phyloP scores from a whole-genome alignment of 2,113 vertebrate genomes.

The Carlito syrichta region DNA sequence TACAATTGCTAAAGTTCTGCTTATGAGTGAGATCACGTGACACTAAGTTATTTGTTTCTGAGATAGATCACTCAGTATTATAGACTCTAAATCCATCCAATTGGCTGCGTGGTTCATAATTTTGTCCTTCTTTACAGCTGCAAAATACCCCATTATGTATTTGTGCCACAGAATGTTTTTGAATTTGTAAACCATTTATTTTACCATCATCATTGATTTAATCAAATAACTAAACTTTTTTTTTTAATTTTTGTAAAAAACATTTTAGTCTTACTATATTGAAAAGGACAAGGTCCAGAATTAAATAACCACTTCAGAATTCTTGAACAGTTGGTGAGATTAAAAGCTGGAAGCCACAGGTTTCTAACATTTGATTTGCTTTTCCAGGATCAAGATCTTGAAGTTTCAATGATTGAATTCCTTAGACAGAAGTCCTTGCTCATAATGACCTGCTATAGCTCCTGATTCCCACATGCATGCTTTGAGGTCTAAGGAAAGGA shows the following conservation, averaged over 20 bases:
- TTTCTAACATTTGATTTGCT: not conserved
- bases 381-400: not conserved
- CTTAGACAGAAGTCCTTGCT: not conserved
- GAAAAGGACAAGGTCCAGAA: not conserved
- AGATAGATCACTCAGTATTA: too few species aligned
- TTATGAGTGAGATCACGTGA: too few species aligned
- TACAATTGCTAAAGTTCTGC: too few species aligned
- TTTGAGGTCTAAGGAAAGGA: not conserved
- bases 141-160: too few species aligned
- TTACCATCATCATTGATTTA: not conserved
- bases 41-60: too few species aligned
- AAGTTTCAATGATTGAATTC: not conserved
- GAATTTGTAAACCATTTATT: not conserved
- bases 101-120: too few species aligned
- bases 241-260: not conserved
- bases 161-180: too few species aligned
- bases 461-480: not conserved
- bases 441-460: not conserved
- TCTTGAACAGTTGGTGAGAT: not conserved
- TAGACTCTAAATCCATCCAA: too few species aligned
- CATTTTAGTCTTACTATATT: not conserved
- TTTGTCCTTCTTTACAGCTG: too few species aligned
- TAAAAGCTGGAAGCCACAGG: not conserved
- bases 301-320: not conserved
- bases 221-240: not conserved